Conservation (phyloP, 2,888 invertebrate species). For the Atrina japonica region DNA sequence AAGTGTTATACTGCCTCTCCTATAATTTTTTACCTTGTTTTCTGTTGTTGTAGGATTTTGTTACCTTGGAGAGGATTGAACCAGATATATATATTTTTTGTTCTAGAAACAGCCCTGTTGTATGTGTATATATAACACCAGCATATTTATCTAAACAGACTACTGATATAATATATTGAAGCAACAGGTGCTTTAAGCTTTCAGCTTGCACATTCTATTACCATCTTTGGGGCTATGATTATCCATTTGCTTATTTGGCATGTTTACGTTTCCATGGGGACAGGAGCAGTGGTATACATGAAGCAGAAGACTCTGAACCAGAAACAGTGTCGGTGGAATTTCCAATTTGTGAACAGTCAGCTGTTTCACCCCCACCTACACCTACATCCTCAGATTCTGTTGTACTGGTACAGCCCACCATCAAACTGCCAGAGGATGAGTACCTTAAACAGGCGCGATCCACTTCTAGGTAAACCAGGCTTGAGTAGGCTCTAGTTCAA, state of each 20-base stretch:
- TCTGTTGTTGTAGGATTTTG: too few relatives aligned
- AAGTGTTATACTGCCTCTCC: too few relatives aligned
- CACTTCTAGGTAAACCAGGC: conserved; percentile 44
- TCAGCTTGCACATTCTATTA: too few relatives aligned
- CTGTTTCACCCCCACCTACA: conserved; percentile 65
- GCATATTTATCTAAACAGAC: too few relatives aligned
- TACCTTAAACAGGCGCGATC: conserved; percentile 42
- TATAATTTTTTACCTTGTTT: too few relatives aligned
- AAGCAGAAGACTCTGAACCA: conserved; percentile 82
- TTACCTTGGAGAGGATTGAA: too few relatives aligned
- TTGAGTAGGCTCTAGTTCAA: too few relatives aligned
- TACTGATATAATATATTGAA: too few relatives aligned
- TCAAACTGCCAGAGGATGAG: conserved; percentile 44
- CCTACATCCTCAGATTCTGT: conserved; percentile 52
- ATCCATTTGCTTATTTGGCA: neutral
- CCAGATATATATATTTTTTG: too few relatives aligned
- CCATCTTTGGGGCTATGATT: neutral
- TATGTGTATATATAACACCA: too few relatives aligned
- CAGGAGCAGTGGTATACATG: conserved; percentile 84
- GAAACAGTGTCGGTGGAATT: conserved; percentile 75
- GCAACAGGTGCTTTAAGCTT: too few relatives aligned
- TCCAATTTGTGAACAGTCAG: conserved; percentile 55
- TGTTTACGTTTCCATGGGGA: conserved; percentile 39
- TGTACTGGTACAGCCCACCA: conserved; percentile 45
- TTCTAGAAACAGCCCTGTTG: too few relatives aligned